Base-by-base conservation (phyloP, 1,140 invertebrate species). In the Papilio dardanus region DNA sequence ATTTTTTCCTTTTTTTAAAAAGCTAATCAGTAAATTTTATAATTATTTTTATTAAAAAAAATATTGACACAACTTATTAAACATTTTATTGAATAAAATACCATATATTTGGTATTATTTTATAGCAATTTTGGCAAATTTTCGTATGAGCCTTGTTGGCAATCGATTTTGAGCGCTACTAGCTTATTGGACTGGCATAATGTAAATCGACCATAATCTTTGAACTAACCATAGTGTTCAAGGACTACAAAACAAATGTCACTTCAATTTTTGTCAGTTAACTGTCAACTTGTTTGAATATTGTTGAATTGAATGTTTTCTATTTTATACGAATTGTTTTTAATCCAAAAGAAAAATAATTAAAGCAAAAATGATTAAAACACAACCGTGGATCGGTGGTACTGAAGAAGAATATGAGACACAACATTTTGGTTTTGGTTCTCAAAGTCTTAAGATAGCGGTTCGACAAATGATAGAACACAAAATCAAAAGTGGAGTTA, bases 351-450 rank as follows among this genome's bases (percentile, higher is more conserved):
- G 14, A 66, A 33, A 4, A 7, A 33, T 14, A n/a, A n/a, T 3
- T 65, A 3, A 37, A 40, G 31, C 0, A 6, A 86, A 77, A 77
- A 92, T 92, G 89, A 91, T 91, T 40, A 87, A 86, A 81, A 85
- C 83, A 35, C 76, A 82, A 74, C 77, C 81, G n/a, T 93, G 92
- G 92, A 84, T 71, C 35, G 92, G 92, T 54, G 92, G 92, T 14
- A 87, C 85, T 2, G 86, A 92, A 7, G 90, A 93, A 82, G 92
- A 93, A 81, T 93, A 92, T 74, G 87, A 92, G 81, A 92, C 92
- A 2, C 90, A 93, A 71, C 86, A 89, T 77, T 93, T 93, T 74
- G 90, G 92, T 16, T 93, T 93, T 76, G 92, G 92, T 21, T 77
- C 89, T 12, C 92, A 93, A 80, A 79, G 90, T 19, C 77, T 93